Conservation (phyloP, 2,888 invertebrate species). For the Sussaba pulchella region DNA sequence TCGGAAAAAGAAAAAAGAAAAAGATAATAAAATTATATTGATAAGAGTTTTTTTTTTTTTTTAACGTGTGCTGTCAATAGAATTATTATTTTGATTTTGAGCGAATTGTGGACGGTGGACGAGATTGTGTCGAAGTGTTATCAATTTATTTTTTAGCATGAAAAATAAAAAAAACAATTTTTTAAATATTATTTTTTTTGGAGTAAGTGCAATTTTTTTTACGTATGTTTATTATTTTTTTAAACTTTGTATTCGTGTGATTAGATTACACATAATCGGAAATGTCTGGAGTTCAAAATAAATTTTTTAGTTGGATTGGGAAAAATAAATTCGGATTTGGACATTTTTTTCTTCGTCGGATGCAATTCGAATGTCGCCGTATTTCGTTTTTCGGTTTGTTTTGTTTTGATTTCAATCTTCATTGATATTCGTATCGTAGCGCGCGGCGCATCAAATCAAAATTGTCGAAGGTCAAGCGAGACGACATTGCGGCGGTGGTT, state of each 20-base stretch:
- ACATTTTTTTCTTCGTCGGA: not conserved
- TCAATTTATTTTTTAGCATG: not conserved
- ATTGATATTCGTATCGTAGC: constrained; percentile 51
- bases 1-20: not conserved
- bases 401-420: constrained; percentile 14
- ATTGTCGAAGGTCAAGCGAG: constrained; percentile 37
- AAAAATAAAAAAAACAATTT: not conserved
- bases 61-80: too few relatives aligned
- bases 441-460: constrained; percentile 43
- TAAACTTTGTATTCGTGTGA: too few relatives aligned
- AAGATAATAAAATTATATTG: not conserved
- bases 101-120: not conserved
- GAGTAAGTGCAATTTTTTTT: not conserved
- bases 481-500: not conserved
- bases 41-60: not conserved
- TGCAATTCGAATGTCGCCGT: not conserved
- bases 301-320: too few relatives aligned
- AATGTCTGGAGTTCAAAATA: too few relatives aligned
- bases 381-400: constrained; percentile 2
- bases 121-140: not conserved
- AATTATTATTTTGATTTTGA: too few relatives aligned
- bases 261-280: too few relatives aligned
- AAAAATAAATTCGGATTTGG: not conserved
- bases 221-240: constrained; percentile 1
- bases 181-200: not conserved